These are phyloP conservation scores for Pterobdella sp. DNA, from an alignment of 2,888 invertebrate genomes.

Conservation along the genomic window DNA sequence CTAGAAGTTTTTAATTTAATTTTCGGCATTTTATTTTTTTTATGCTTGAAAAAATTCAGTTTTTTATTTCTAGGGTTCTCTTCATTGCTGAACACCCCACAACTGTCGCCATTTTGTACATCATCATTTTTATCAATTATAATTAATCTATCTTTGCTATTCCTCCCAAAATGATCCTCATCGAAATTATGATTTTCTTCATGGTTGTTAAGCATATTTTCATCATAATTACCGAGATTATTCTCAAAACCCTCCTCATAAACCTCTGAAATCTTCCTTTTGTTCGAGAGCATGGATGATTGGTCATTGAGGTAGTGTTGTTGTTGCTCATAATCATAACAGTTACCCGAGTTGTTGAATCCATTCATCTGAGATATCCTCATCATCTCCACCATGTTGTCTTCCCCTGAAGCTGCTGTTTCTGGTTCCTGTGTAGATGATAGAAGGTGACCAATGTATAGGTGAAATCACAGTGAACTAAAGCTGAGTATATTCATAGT, in stretches of 20 bases:
- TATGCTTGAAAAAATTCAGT: neutral
- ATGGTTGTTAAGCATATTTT: neutral
- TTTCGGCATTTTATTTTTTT: slow-evolving; percentile 4
- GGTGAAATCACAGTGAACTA: too few species aligned
- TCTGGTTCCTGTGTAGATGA: slow-evolving; percentile 15
- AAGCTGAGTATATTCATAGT: too few species aligned
- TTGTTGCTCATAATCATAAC: slow-evolving; percentile 3
- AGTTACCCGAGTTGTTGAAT: neutral
- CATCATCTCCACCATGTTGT: slow-evolving; percentile 16
- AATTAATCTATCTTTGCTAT: neutral
- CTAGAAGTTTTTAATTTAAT: neutral
- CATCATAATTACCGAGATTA: neutral
- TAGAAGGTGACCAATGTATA: too few species aligned
- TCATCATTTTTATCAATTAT: neutral
- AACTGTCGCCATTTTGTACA: neutral
- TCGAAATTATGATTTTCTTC: neutral
- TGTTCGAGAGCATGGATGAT: neutral
- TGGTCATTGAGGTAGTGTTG: neutral
- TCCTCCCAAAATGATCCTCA: neutral
- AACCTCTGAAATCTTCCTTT: slow-evolving; percentile 18
- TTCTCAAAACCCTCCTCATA: neutral
- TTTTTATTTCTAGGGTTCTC: neutral
- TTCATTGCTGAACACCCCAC: neutral
- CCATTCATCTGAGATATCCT: slow-evolving; percentile 19
- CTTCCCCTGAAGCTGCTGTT: slow-evolving; percentile 22